Base-by-base conservation (phyloP, 2,888 invertebrate species). In the Oscheius sp. region DNA sequence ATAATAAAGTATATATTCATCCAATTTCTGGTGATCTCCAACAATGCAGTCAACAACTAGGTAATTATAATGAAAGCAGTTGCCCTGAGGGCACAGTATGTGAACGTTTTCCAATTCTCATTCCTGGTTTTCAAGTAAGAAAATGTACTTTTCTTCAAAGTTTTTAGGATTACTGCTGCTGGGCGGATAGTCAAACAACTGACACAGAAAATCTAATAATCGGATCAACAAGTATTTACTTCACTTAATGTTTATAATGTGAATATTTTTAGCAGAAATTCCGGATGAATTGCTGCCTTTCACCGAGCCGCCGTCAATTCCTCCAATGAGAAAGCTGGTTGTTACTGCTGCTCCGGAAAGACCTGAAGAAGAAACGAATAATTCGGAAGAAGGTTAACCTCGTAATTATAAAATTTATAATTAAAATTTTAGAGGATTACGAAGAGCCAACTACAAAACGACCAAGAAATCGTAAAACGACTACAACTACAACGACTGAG, bases 31-130 rank as follows among this genome's bases (percentile, higher is more conserved):
- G 79, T 25, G 81, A 81, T 65, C 66, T 81, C 15, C 81, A 81
- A 65, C 71, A 79, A 17, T 81, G 81, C 25, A 79, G 73, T 23
- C 81, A 81, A 42, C 79, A 81, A 46, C 61, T 81, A 3, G 81
- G 81, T 0, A 75, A 75, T 46, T 81, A 81, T 65, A 81, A 81
- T 48, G 78, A 81, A 45, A 79, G 78, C 34, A 76, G 74, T 70
- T 81, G 81, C 69, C 81, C 81, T 0, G 81, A 79, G 20, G 81
- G 81, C 52, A 81, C 81, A 20, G 81, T 78, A 23, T 81, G 81
- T 57, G 81, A 81, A 65, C 46, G 81, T 20, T 81, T 81, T 52
- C 81, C 81, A 4, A 79, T 81, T 39, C 61, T 79, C 15, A 76
- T 81, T 45, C 81, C 80, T 6, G 80, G 80, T 2, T 80, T 80